Evolutionary conservation across 2,888 invertebrate genomes (phyloP).

Genomic region (Parapristionchus giblindavisi): DNA sequence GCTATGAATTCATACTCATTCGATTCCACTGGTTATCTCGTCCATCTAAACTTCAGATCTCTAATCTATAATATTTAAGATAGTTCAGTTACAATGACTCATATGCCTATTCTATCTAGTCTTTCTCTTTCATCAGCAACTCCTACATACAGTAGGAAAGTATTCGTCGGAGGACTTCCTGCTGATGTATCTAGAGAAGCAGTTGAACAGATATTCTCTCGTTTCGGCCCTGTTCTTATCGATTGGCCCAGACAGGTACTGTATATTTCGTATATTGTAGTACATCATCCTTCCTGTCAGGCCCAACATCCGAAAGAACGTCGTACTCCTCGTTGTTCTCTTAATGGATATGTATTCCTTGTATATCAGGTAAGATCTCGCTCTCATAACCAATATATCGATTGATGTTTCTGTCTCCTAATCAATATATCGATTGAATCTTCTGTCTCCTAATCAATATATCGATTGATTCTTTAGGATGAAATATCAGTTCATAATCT

Average conservation of each 20-base stretch:
- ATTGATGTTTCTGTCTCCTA: neutral
- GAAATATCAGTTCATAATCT: conserved; percentile 95
- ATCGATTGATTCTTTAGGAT: conserved; percentile 73
- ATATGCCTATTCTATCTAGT: neutral
- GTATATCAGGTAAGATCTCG: conserved; percentile 74
- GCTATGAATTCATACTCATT: neutral
- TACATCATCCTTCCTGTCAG: neutral
- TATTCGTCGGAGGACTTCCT: conserved; percentile 36
- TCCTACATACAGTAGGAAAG: conserved; percentile 17
- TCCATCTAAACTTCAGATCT: neutral
- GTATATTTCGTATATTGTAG: neutral
- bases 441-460: neutral
- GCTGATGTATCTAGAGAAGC: conserved; percentile 78
- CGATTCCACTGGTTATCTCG: neutral
- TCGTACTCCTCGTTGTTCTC: conserved; percentile 31
- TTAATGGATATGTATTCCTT: conserved; percentile 73
- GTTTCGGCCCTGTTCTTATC: conserved; percentile 94
- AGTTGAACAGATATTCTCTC: conserved; percentile 93
- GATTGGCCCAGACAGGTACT: conserved; percentile 92
- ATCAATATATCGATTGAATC: neutral
- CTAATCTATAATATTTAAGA: neutral
- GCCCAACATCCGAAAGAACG: conserved; percentile 36
- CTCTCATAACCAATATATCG: neutral
- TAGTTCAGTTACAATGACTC: conserved; percentile 8
- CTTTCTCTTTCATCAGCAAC: neutral